Base-by-base conservation (phyloP, 2,797 vertebrate genomes). In the Lepidocolaptes lacrymiger region DNA sequence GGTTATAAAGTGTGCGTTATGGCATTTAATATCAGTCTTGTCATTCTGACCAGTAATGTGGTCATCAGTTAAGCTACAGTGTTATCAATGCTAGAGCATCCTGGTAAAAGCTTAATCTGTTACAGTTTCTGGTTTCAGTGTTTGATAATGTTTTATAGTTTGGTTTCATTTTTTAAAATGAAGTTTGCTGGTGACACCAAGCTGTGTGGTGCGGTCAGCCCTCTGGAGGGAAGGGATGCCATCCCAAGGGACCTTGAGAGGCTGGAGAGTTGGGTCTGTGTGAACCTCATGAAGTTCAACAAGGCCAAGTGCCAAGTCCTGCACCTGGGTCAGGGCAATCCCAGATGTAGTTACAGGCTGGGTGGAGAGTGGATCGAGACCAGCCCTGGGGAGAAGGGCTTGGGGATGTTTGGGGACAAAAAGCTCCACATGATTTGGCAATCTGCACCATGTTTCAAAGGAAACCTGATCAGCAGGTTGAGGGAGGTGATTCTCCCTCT, bases 361-460 rank as follows among this genome's bases (percentile, higher is more conserved):
- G 17, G 26, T 36, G 26, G 36, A 37, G 58, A 59, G 36, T 37
- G 36, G 14, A 59, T 46, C n/a, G 26, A 52, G 61, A 67, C 46
- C 37, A 59, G 19, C 7, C 37, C 21, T 12, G 36, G 12, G 19
- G 28, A 51, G 52, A 58, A 80, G 16, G 67, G 43, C 44, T 72
- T 12, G 15, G 8, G 6, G 5, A 4, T 58, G 28, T 58, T 66
- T 34, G 24, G 66, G 39, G n/a, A 34, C 20, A 11, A 73, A 59
- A 73, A 52, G 4, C 30, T 88, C 16, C 59, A 10, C 12, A 1
- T 46, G 28, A 37, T 44, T 80, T 39, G 12, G n/a, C 16, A 58
- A 27, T 20, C 37, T 2, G 1, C 0, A 0, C 28, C 19, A 3
- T 17, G 23, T 37, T 64, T 58, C n/a, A 21, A 66, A 66, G 44